Conservation (phyloP, 1,140 invertebrate species). For the Leptinotarsa lineolata region DNA sequence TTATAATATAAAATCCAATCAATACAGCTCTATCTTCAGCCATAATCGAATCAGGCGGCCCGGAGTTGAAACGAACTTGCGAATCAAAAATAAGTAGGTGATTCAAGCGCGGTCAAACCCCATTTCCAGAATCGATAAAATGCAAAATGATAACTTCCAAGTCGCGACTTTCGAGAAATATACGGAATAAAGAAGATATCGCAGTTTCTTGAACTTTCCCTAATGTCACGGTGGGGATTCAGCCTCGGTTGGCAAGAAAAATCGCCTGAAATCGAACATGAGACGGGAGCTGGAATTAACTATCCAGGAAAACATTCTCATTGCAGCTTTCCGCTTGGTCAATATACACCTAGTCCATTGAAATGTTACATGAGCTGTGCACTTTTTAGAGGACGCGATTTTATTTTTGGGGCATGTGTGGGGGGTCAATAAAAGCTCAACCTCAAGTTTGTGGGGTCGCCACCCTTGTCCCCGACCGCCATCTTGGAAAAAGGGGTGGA, state of each 20-base stretch:
- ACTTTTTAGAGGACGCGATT: too few relatives aligned
- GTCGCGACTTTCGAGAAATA: neutral
- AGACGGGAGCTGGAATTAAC: too few relatives aligned
- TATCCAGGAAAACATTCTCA: too few relatives aligned
- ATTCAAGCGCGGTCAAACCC: neutral
- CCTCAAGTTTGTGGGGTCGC: too few relatives aligned
- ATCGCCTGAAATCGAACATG: too few relatives aligned
- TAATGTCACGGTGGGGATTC: neutral
- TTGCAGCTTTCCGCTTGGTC: too few relatives aligned
- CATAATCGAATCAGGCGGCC: neutral
- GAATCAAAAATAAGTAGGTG: slow-evolving; percentile 6
- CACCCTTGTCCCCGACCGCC: too few relatives aligned
- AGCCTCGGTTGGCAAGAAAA: neutral
- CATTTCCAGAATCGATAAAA: slow-evolving; percentile 8
- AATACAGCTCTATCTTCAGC: neutral
- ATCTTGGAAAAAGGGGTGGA: too few relatives aligned
- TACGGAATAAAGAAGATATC: neutral
- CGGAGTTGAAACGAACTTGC: neutral
- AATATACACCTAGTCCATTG: too few relatives aligned
- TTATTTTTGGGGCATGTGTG: too few relatives aligned
- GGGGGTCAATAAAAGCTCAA: too few relatives aligned
- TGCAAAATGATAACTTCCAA: slow-evolving; percentile 2
- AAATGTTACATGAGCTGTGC: too few relatives aligned
- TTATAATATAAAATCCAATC: neutral
- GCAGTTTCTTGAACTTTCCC: neutral